Percentiles rank a stretch among this genome's conserved stretches.
These are phyloP conservation scores for Candidula unifasciata DNA, from an alignment of 2,888 invertebrate species.

Conservation along the genomic window DNA sequence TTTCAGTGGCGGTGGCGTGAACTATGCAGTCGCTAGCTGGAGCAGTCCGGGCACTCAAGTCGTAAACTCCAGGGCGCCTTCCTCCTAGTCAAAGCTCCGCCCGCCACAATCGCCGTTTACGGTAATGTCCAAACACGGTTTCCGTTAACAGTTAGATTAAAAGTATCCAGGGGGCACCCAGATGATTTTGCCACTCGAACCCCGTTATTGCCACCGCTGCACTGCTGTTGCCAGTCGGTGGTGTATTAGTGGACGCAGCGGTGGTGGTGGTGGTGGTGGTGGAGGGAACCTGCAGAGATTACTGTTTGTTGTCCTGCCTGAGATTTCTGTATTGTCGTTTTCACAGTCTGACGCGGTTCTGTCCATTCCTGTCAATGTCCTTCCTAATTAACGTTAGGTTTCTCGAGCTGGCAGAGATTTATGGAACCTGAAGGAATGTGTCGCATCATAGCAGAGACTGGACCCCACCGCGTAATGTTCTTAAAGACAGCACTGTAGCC, in stretches of 20 bases:
- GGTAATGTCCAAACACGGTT: neutral
- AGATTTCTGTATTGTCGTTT: neutral
- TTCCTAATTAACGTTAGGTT: neutral
- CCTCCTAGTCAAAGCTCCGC: slow-evolving; percentile 13
- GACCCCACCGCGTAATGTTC: too few relatives aligned
- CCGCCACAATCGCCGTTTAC: neutral
- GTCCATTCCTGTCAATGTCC: too few relatives aligned
- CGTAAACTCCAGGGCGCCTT: slow-evolving; percentile 31
- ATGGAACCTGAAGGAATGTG: neutral
- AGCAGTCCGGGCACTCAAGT: neutral
- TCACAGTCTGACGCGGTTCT: neutral
- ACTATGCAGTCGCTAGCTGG: neutral
- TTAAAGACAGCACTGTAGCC: too few relatives aligned
- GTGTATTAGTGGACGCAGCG: neutral
- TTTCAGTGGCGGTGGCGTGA: neutral
- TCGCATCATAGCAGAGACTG: too few relatives aligned
- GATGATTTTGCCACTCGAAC: neutral
- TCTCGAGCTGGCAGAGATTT: neutral
- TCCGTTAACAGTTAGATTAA: slow-evolving; percentile 25
- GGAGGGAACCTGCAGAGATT: neutral
- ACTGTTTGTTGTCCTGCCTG: neutral
- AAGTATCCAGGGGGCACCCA: neutral
- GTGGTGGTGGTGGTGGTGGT: neutral
- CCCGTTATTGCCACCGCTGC: neutral
- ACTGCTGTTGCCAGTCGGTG: too few relatives aligned